phyloP scores from a whole-genome alignment of 2,797 vertebrate species.

The Aulostomus chinensis region DNA sequence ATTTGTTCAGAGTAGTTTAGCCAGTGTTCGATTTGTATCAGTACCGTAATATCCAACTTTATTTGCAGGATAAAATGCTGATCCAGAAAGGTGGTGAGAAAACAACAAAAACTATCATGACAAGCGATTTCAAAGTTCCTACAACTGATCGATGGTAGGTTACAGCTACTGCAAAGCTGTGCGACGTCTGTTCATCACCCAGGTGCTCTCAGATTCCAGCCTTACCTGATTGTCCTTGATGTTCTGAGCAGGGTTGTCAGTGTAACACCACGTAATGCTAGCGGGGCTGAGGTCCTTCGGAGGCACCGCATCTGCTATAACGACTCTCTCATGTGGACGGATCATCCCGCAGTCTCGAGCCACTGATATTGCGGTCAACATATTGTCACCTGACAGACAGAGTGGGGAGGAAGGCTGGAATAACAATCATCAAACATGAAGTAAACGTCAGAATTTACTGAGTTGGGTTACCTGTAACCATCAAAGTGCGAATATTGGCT shows the following conservation, averaged over 20 bases:
- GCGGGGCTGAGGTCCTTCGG: constrained; percentile 91
- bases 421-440: neutral
- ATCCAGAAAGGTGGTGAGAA: too few relatives aligned
- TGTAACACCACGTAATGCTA: constrained; percentile 92
- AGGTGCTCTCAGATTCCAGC: neutral
- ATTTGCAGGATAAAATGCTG: too few relatives aligned
- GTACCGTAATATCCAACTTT: too few relatives aligned
- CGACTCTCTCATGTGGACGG: constrained; percentile 88
- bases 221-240: constrained; percentile 68
- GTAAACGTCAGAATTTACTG: accelerated
- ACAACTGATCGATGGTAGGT: too few relatives aligned
- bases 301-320: constrained; percentile 91
- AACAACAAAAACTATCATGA: too few relatives aligned
- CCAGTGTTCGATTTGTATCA: too few relatives aligned
- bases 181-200: too few relatives aligned
- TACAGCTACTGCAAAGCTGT: too few relatives aligned
- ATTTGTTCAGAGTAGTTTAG: too few relatives aligned
- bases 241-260: constrained; percentile 75
- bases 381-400: constrained; percentile 89
- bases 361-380: constrained; percentile 96
- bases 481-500: constrained; percentile 94
- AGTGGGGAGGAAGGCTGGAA: neutral
- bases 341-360: constrained; percentile 97
- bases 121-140: too few relatives aligned
- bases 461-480: constrained; percentile 90